Percentiles rank a stretch among this genome's conserved stretches.
Evolutionary conservation across 2,113 vertebrate species (phyloP).

Genomic region (Halichoerus grypus): DNA sequence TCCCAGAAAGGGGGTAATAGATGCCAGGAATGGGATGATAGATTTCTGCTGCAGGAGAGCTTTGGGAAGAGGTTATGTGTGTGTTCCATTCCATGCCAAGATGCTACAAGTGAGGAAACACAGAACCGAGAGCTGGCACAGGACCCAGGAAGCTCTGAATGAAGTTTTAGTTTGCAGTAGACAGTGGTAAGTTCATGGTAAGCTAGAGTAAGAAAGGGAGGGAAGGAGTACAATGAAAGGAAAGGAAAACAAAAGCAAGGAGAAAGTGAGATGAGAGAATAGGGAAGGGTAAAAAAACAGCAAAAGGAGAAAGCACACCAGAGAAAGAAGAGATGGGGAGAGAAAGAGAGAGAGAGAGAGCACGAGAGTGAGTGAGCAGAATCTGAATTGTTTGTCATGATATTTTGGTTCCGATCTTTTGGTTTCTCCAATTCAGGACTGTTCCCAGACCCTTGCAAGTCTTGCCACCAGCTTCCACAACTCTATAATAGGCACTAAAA

Average conservation of each 20-base stretch:
- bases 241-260: background rate
- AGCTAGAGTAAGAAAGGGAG: background rate
- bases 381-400: background rate
- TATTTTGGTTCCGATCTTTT: background rate
- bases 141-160: background rate
- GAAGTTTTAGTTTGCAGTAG: background rate
- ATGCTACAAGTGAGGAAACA: constrained; percentile 9
- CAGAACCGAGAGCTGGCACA: background rate
- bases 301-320: background rate
- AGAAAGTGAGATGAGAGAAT: background rate
- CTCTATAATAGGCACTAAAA: background rate
- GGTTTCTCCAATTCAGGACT: background rate
- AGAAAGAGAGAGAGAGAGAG: background rate
- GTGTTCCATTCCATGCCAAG: background rate
- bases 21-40: background rate
- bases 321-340: background rate
- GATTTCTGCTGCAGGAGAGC: background rate
- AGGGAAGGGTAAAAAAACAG: background rate
- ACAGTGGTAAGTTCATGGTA: background rate
- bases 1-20: background rate
- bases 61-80: background rate
- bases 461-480: background rate
- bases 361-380: background rate
- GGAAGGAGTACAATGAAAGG: background rate
- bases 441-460: background rate